Evolutionary conservation across 2,797 vertebrate species (phyloP).

Genomic region (Crenichthys baileyi): DNA sequence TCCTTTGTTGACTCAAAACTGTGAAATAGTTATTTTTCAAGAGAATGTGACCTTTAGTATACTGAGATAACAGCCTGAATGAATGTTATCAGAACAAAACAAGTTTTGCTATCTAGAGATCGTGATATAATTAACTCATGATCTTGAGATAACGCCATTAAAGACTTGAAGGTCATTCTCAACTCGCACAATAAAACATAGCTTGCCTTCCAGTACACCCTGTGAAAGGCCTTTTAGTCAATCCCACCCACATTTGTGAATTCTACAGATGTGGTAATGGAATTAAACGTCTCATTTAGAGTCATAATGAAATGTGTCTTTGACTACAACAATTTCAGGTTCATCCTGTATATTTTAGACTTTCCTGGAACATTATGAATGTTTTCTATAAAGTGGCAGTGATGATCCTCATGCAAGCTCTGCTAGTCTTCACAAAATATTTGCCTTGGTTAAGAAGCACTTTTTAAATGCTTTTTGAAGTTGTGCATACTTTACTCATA

Average conservation of each 20-base stretch:
- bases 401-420: not conserved
- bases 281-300: not conserved
- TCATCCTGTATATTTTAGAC: not conserved
- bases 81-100: constrained; percentile 4
- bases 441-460: not conserved
- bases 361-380: not conserved
- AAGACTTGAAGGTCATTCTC: constrained; percentile 6
- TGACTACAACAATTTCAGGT: not conserved
- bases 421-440: not conserved
- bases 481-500: too few relatives aligned
- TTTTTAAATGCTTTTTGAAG: too few relatives aligned
- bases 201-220: not conserved
- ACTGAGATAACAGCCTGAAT: constrained; percentile 6
- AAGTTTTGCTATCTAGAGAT: not conserved
- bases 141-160: not conserved
- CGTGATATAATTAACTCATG: not conserved
- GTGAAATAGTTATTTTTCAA: not conserved
- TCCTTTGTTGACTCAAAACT: not conserved
- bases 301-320: not conserved
- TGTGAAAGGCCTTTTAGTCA: not conserved
- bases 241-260: not conserved
- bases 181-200: not conserved
- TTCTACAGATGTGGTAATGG: not conserved
- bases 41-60: constrained; percentile 9
- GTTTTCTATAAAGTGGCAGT: not conserved